Conservation (phyloP, 2,113 vertebrate species). For the Macquaria australasica region DNA sequence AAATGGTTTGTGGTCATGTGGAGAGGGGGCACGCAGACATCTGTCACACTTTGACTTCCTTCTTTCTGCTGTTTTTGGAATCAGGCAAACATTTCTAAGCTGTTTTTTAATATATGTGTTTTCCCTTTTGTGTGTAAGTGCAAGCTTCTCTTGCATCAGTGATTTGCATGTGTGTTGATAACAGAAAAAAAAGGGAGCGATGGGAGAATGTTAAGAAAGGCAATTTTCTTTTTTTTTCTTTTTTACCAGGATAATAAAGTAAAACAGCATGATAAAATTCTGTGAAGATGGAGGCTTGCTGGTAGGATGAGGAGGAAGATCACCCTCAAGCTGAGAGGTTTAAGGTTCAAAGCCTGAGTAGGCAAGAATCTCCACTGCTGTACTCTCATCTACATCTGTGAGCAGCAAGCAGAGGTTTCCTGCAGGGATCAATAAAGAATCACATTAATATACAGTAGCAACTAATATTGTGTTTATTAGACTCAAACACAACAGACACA, state of each 20-base stretch:
- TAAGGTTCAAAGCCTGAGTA: conserved; percentile 28
- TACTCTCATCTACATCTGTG: conserved; percentile 11
- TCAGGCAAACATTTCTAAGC: not conserved
- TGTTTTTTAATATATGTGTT: not conserved
- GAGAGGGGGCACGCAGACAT: not conserved
- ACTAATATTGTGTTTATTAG: conserved; percentile 2
- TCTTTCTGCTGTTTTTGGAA: not conserved
- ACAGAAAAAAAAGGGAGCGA: not conserved
- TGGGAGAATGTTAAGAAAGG: not conserved
- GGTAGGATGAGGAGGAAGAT: not conserved
- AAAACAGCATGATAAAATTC: not conserved
- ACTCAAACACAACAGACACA: not conserved
- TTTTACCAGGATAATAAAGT: not conserved
- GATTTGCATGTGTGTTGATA: conserved; percentile 3
- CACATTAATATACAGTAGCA: not conserved
- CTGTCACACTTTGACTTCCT: conserved; percentile 14
- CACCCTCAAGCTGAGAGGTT: conserved; percentile 19
- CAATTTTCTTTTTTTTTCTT: not conserved
- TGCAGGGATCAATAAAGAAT: conserved; percentile 26
- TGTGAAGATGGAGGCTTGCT: conserved; percentile 11
- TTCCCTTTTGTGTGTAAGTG: not conserved
- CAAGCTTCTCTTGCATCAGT: conserved; percentile 25
- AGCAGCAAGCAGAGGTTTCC: not conserved
- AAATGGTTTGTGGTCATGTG: conserved; percentile 15
- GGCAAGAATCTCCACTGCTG: not conserved